Base-by-base conservation (phyloP, 2,888 invertebrate species). In the Cynaeus angustus region DNA sequence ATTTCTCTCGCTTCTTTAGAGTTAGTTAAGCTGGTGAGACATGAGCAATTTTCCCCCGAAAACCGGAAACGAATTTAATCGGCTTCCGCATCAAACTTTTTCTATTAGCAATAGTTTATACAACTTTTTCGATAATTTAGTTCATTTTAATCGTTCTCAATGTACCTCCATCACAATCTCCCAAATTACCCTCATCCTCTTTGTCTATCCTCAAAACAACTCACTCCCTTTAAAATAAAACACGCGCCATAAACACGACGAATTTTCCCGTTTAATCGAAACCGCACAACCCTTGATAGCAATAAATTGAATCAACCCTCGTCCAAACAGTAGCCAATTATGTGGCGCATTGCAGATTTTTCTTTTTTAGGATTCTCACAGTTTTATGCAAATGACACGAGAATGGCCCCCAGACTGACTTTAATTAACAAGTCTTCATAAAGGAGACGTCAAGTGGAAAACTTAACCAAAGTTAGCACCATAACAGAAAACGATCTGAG, bases 381-480 rank as follows among this genome's bases (percentile, higher is more conserved):
- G 43, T 43, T n/a, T n/a, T 43, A 43, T 43, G 43, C 43, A 43
- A 43, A 43, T 43, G 43, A 43, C 43, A 43, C 21, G 14, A 7
- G 14, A 43, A 14, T 3, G 10, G 14, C 14, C 50, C n/a, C 7
- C 10, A 28, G 50, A 28, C 28, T 30, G 50, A 26, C 16, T 56
- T 56, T 56, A 56, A 56, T 56, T 56, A 56, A 41, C 56, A 56
- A 56, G 56, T 56, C 43, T 56, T 56, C 56, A 56, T 43, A 55
- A 38, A 41, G 16, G 10, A 5, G 14, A 12, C 41, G 14, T 55
- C 55, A 38, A 55, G 55, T 55, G 55, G 55, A 38, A 55, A 55
- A 55, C 16, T 55, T 55, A 7, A 16, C 16, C 7, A 2, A n/a
- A 37, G n/a, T 37, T 37, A n/a, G 7, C 37, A 37, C 37, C 37